Conservation (phyloP, 2,888 invertebrate genomes). For the Aphodius granarius region DNA sequence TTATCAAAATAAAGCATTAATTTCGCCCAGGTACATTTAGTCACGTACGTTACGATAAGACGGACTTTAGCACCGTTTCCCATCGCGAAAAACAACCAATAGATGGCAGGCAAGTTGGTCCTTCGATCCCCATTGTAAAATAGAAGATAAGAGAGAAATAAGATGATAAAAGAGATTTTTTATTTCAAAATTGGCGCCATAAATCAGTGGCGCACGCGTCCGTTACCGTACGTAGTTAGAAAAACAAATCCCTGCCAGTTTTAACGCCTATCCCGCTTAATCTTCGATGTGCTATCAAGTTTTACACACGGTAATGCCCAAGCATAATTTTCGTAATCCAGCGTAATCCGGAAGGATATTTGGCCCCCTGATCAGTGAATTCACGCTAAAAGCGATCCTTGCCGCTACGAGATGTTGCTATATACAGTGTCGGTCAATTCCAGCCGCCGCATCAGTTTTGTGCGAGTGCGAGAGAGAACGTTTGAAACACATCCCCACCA, state of each 20-base stretch:
- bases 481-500: too few species aligned
- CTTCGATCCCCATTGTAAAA: too few species aligned
- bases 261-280: constrained; percentile 44
- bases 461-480: too few species aligned
- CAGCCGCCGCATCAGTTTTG: too few species aligned
- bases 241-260: not conserved
- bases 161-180: not conserved
- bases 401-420: too few species aligned
- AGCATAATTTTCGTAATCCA: constrained; percentile 57
- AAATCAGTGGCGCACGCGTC: not conserved
- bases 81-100: not conserved
- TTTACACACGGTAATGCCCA: constrained; percentile 55
- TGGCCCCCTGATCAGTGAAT: not conserved
- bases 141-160: not conserved
- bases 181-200: not conserved
- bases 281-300: constrained; percentile 57
- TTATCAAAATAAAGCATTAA: not conserved
- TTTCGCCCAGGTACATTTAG: not conserved
- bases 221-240: not conserved
- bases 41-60: not conserved
- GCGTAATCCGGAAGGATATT: not conserved
- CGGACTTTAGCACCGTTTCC: not conserved
- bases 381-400: not conserved
- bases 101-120: too few species aligned
- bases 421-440: not conserved